A percentile compares a stretch with the other conserved stretches of the same genome.
Conservation (phyloP, 1,140 invertebrate species). For the Cotesia glomerata region DNA sequence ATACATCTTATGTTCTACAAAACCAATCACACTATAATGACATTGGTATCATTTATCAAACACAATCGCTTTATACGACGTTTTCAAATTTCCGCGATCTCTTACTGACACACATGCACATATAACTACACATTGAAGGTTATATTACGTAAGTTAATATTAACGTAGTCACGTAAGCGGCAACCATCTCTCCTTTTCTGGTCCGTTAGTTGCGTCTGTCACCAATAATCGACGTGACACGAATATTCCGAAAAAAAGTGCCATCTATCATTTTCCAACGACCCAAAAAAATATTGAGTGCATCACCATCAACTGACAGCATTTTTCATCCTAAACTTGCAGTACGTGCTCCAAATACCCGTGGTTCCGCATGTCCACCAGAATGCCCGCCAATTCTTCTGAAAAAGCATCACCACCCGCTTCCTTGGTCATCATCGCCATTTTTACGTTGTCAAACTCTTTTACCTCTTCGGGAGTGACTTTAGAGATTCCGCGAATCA, state of each 20-base stretch:
- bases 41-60: not conserved
- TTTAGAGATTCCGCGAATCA: slow-evolving; percentile 28
- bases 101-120: not conserved
- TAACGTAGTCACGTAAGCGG: not conserved
- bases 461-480: not conserved
- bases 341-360: not conserved
- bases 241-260: not conserved
- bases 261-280: not conserved
- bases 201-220: not conserved
- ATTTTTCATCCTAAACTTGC: not conserved
- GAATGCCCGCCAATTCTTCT: slow-evolving; percentile 3
- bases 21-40: not conserved
- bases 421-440: not conserved
- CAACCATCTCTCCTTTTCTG: not conserved
- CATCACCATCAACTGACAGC: not conserved
- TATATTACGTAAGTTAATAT: not conserved
- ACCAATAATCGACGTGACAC: not conserved
- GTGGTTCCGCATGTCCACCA: not conserved
- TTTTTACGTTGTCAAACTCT: not conserved
- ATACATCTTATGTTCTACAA: too few species aligned
- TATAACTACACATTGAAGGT: not conserved
- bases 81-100: not conserved
- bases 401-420: slow-evolving; percentile 6
- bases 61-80: not conserved
- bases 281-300: not conserved